Conservation (phyloP, 2,888 invertebrate species). For the Tanytarsus gracilentus region DNA sequence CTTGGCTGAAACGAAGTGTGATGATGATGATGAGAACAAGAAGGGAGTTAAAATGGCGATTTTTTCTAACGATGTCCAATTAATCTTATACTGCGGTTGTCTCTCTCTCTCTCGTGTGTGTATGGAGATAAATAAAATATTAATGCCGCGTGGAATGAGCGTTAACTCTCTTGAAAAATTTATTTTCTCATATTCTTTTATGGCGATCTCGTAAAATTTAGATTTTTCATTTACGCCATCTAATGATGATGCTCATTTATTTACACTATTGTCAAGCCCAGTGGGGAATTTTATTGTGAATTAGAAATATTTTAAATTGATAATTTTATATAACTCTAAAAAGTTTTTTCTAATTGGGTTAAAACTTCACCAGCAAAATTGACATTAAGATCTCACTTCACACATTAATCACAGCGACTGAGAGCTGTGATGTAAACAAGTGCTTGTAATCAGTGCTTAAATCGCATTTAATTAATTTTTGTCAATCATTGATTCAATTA, state of each 20-base stretch:
- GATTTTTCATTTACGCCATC: conserved; percentile 5
- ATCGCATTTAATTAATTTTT: conserved; percentile 7
- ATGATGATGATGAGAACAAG: conserved; percentile 7
- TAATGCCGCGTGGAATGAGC: no score
- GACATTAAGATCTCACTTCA: no score
- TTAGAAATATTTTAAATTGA: no score
- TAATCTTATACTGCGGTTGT: neutral
- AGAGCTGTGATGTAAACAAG: no score
- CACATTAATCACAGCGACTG: no score
- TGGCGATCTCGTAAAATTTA: neutral
- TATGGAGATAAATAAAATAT: no score
- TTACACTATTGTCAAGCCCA: neutral
- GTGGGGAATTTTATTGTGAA: no score
- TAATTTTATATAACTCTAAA: no score
- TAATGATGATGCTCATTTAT: neutral
- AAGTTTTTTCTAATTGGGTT: no score
- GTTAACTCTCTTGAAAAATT: conserved; percentile 5
- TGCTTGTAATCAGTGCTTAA: no score
- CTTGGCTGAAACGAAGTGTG: no score
- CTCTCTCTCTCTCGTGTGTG: neutral
- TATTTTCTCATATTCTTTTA: conserved; percentile 5
- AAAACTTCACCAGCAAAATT: no score
- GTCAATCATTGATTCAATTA: conserved; percentile 5
- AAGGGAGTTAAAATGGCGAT: neutral
- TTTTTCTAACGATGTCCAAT: neutral